Conservation (phyloP, 2,113 vertebrate species). For the Laticauda colubrina region DNA sequence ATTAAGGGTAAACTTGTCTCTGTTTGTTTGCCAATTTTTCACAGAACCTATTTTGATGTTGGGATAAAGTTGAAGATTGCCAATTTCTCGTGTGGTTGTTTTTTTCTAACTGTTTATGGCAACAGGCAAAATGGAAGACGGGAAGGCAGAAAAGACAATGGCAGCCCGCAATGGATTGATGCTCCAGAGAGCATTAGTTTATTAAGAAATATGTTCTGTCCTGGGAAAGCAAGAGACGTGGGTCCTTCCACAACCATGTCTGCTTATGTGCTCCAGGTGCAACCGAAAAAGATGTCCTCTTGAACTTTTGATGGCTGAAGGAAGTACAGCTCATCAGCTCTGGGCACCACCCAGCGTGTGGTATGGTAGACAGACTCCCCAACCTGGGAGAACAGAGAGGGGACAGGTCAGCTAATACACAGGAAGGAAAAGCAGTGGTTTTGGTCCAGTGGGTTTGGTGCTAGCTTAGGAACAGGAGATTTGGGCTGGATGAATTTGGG, state of each 20-base stretch:
- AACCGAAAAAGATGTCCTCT: constrained; percentile 69
- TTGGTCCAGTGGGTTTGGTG: neutral
- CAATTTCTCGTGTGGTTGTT: neutral
- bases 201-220: neutral
- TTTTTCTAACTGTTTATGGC: neutral
- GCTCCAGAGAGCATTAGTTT: neutral
- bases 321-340: constrained; percentile 76
- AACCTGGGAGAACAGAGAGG: constrained; percentile 68
- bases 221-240: neutral
- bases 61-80: neutral
- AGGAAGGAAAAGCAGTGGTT: neutral
- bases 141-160: neutral
- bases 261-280: constrained; percentile 63
- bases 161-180: neutral
- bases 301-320: constrained; percentile 70
- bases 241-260: neutral
- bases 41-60: neutral
- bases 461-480: neutral
- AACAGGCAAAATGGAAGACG: neutral
- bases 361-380: constrained; percentile 85
- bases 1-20: neutral
- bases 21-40: neutral
- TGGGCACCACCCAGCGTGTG: constrained; percentile 83
- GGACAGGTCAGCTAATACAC: neutral
- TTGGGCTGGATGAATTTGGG: no score